Evolutionary conservation across 2,797 vertebrate genomes (phyloP).

Genomic region (Spatula clypeata): DNA sequence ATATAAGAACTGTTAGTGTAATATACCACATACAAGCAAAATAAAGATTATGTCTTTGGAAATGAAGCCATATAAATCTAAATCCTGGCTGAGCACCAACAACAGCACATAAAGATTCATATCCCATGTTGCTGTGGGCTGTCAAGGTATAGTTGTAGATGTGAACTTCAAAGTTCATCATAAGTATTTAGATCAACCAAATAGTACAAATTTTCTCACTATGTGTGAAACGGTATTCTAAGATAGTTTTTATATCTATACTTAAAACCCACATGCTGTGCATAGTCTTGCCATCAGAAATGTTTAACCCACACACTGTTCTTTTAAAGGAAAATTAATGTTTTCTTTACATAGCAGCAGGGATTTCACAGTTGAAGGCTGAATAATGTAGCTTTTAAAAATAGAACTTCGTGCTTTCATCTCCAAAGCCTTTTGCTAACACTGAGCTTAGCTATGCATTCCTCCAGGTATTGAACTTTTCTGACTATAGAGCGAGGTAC

Average conservation of each 20-base stretch:
- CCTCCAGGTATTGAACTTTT: not conserved
- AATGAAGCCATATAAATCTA: not conserved
- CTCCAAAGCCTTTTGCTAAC: not conserved
- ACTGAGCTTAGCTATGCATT: not conserved
- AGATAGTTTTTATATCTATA: not conserved
- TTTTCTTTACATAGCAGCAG: constrained; percentile 51
- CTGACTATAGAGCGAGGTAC: not conserved
- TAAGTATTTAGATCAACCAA: not conserved
- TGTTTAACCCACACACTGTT: constrained; percentile 34
- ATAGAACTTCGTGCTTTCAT: not conserved
- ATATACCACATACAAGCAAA: not conserved
- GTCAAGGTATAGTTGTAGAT: not conserved
- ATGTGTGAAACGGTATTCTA: not conserved
- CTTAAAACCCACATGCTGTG: not conserved
- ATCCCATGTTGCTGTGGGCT: not conserved
- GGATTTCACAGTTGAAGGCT: constrained; percentile 38
- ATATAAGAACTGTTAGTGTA: not conserved
- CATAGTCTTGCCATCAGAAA: constrained; percentile 27
- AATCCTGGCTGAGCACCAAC: not conserved
- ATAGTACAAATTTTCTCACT: not conserved
- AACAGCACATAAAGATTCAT: not conserved
- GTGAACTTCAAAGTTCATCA: not conserved
- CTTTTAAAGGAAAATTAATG: constrained; percentile 66
- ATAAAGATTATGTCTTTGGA: not conserved
- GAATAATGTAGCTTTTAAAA: constrained; percentile 34